Evolutionary conservation across 2,888 invertebrate species (phyloP).

Genomic region (Trichopoda pennipes): DNA sequence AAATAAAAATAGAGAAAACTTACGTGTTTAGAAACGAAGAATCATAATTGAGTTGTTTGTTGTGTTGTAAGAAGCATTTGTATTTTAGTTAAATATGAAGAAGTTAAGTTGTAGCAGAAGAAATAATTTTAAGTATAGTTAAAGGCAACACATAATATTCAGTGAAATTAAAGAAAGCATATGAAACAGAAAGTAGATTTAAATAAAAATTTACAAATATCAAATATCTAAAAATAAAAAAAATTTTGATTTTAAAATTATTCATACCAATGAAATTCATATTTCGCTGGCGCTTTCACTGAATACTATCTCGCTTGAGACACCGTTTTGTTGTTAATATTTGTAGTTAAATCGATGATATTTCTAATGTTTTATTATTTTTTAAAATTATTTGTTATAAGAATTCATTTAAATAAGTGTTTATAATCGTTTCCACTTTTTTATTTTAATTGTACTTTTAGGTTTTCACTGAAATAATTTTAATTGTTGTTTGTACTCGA

Average conservation of each 20-base stretch:
- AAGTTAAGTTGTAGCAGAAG: slow-evolving; percentile 24
- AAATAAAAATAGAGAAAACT: slow-evolving; percentile 38
- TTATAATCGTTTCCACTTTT: slow-evolving; percentile 12
- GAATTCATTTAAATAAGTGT: slow-evolving; percentile 31
- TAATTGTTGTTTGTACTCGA: slow-evolving; percentile 31
- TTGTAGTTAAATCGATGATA: slow-evolving; percentile 33
- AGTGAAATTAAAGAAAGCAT: slow-evolving; percentile 42
- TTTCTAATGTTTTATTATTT: slow-evolving; percentile 37
- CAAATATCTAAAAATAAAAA: slow-evolving; percentile 12
- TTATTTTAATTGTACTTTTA: slow-evolving; percentile 58
- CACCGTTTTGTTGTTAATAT: slow-evolving; percentile 75
- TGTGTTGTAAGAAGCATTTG: slow-evolving; percentile 14
- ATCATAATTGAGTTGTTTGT: slow-evolving; percentile 20
- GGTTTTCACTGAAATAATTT: slow-evolving; percentile 55
- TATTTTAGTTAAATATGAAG: slow-evolving; percentile 15
- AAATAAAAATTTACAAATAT: slow-evolving; percentile 9
- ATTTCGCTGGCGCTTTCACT: slow-evolving; percentile 81
- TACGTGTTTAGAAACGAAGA: slow-evolving; percentile 59
- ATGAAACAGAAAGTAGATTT: slow-evolving; percentile 15
- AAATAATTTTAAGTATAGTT: slow-evolving; percentile 36
- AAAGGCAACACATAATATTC: slow-evolving; percentile 63
- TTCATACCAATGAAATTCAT: slow-evolving; percentile 82
- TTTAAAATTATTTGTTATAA: slow-evolving; percentile 21
- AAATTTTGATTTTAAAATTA: slow-evolving; percentile 32
- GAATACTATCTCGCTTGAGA: slow-evolving; percentile 81